phyloP scores from a whole-genome alignment of 1,140 invertebrate species.

The Musca vetustissima region DNA sequence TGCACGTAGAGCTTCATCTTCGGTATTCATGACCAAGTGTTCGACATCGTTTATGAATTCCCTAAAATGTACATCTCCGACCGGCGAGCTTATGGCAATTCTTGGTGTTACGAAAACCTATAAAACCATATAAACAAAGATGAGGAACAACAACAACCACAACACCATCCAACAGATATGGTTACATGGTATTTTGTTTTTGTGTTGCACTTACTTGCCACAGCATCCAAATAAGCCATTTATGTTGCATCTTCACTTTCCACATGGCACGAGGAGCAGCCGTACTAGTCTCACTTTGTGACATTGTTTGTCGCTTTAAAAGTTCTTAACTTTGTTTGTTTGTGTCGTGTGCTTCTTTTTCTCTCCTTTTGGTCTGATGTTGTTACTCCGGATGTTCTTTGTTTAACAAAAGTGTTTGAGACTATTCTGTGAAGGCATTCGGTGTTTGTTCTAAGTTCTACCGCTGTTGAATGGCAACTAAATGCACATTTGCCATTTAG shows the following conservation, averaged over 20 bases:
- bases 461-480: slow-evolving; percentile 5
- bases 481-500: slow-evolving; percentile 2
- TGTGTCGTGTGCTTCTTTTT: neutral
- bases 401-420: neutral
- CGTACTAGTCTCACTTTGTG: too few species aligned
- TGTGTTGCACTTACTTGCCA: too few species aligned
- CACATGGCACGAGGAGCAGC: neutral
- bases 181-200: too few species aligned
- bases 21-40: slow-evolving; percentile 21
- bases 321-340: slow-evolving; percentile 4
- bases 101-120: slow-evolving; percentile 19
- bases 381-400: neutral
- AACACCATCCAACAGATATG: too few species aligned
- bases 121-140: slow-evolving; percentile 14
- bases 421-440: neutral
- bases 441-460: slow-evolving; percentile 15
- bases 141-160: too few species aligned
- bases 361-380: neutral
- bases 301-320: neutral
- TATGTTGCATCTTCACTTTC: slow-evolving; percentile 12
- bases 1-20: slow-evolving; percentile 17
- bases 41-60: slow-evolving; percentile 22
- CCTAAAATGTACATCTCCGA: slow-evolving; percentile 8
- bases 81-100: neutral
- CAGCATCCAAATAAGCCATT: neutral